Evolutionary conservation across 2,797 vertebrate genomes (phyloP).

Genomic region (Chaenodraco wilsoni): DNA sequence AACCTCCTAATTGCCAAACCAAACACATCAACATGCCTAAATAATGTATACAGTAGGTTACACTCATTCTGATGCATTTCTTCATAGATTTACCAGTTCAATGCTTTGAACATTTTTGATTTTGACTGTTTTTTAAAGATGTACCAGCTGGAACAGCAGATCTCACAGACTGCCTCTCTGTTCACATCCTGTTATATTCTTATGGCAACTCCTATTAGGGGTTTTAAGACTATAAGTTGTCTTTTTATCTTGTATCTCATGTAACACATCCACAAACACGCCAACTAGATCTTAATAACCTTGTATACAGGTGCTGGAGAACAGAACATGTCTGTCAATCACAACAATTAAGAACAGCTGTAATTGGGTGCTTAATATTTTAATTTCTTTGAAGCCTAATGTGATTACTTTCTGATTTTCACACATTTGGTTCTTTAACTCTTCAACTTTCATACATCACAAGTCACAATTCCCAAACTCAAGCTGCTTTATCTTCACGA

Average conservation of each 20-base stretch:
- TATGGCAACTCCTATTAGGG: background rate
- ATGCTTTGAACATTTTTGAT: background rate
- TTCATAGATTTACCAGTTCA: background rate
- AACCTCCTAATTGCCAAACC: background rate
- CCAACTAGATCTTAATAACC: background rate
- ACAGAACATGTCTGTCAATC: background rate
- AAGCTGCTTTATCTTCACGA: background rate
- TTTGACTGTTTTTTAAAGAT: background rate
- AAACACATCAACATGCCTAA: background rate
- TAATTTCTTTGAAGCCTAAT: constrained; percentile 1
- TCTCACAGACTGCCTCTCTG: constrained; percentile 1
- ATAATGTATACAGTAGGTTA: background rate
- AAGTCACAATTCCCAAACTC: constrained; percentile 33
- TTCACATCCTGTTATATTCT: background rate
- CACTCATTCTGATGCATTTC: constrained; percentile 6
- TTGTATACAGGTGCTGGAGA: background rate
- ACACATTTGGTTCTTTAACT: constrained; percentile 9
- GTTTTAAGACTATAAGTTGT: background rate
- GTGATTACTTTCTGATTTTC: background rate
- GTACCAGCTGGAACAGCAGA: constrained; percentile 20
- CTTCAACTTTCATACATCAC: background rate
- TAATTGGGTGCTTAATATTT: constrained; percentile 2
- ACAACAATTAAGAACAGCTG: no score
- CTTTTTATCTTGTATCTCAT: background rate
- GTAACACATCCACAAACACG: constrained; percentile 2